A percentile compares a stretch with the other conserved stretches of the same genome.
Conservation (phyloP, 1,140 invertebrate species). For the Pogonomyrmex californicus region DNA sequence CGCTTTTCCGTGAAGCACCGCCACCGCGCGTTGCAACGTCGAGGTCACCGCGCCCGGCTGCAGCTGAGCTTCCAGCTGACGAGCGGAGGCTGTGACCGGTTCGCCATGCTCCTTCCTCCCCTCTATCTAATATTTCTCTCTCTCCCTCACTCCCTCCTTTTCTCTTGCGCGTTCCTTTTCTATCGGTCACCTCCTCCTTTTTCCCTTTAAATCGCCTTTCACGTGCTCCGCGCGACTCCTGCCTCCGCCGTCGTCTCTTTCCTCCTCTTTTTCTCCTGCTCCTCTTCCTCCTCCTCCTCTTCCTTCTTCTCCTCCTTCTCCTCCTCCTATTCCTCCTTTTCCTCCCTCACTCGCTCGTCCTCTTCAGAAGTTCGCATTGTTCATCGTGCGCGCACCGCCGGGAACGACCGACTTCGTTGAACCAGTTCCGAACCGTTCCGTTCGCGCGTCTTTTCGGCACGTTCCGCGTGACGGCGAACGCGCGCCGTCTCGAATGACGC, state of each 20-base stretch:
- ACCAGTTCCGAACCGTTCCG: conserved; percentile 74
- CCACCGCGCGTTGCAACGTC: conserved; percentile 55
- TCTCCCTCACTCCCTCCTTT: neutral
- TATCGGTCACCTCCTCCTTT: conserved; percentile 72
- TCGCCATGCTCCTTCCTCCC: conserved; percentile 77
- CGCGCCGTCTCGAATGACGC: conserved; percentile 61
- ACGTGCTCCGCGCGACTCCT: conserved; percentile 73
- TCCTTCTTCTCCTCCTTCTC: neutral
- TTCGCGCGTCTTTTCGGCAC: conserved; percentile 65
- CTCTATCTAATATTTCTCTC: neutral
- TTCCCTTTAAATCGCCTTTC: conserved; percentile 81
- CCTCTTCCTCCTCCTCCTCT: conserved; percentile 26
- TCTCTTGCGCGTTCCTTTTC: conserved; percentile 53
- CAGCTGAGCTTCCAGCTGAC: conserved; percentile 82
- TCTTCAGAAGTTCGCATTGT: conserved; percentile 78
- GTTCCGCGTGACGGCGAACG: conserved; percentile 54
- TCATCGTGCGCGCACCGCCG: conserved; percentile 64
- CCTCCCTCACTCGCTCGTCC: conserved; percentile 58
- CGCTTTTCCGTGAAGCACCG: conserved; percentile 74
- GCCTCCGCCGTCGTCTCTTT: conserved; percentile 22
- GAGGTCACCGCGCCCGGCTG: conserved; percentile 77
- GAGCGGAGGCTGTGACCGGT: conserved; percentile 80
- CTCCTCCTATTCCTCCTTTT: conserved; percentile 27
- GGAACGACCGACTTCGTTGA: conserved; percentile 72
- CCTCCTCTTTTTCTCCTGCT: conserved; percentile 33